A percentile compares a stretch with the other conserved stretches of the same genome.
These are phyloP conservation scores for Drosophila stalkeri DNA, from an alignment of 2,888 invertebrate species.

Conservation along the genomic window DNA sequence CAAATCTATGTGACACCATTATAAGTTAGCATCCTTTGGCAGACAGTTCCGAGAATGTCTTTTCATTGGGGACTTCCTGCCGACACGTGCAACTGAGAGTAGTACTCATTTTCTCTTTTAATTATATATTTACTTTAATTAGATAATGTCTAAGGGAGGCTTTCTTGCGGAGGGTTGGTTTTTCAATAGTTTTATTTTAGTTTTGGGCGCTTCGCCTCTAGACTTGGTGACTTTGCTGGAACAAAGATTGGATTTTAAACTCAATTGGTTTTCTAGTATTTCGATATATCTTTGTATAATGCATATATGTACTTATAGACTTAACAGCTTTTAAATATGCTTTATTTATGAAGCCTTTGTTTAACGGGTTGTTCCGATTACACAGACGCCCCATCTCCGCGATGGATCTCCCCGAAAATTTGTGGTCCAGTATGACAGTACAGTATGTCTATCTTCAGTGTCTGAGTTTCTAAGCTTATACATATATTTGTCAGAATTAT, in stretches of 20 bases:
- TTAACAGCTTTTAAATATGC: too few relatives aligned
- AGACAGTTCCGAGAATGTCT: conserved; percentile 46
- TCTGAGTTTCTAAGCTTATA: too few relatives aligned
- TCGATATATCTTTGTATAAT: not conserved
- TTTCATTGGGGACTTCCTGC: conserved; percentile 58
- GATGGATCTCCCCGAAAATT: too few relatives aligned
- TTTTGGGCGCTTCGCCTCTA: not conserved
- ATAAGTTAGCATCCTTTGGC: conserved; percentile 60
- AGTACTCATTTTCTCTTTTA: conserved; percentile 24
- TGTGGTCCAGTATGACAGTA: too few relatives aligned
- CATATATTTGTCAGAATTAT: too few relatives aligned
- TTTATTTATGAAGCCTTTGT: too few relatives aligned
- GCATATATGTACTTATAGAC: not conserved
- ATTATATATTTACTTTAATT: conserved; percentile 41
- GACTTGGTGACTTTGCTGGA: not conserved
- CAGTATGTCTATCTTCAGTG: too few relatives aligned
- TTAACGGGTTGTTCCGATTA: too few relatives aligned
- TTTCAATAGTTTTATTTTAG: conserved; percentile 2
- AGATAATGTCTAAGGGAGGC: conserved; percentile 9
- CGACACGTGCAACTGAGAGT: conserved; percentile 50
- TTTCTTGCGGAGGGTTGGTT: not conserved
- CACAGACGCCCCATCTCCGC: too few relatives aligned
- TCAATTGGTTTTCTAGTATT: too few relatives aligned
- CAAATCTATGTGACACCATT: conserved; percentile 48
- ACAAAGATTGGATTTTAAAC: not conserved